Percentiles rank a stretch among this genome's conserved stretches.
These are phyloP conservation scores for Australoheros scitulus DNA, from an alignment of 2,113 vertebrate genomes.

Conservation along the genomic window DNA sequence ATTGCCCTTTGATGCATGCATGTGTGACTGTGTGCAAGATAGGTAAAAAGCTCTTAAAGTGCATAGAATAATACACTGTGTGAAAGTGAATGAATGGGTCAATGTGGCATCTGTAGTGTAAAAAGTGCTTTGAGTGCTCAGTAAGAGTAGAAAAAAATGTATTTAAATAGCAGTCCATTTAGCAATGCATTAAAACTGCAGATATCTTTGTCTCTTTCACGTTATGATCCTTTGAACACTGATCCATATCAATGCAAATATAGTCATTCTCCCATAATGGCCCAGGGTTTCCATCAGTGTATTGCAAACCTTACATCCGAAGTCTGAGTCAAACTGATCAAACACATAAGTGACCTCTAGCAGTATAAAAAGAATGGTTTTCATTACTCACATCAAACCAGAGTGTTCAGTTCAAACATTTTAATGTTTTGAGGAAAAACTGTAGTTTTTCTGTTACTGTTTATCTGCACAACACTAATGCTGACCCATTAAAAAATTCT, in stretches of 20 bases:
- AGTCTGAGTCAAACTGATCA: not conserved
- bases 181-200: not conserved
- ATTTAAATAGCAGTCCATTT: no score
- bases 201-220: not conserved
- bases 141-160: not conserved
- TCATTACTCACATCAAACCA: not conserved
- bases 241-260: not conserved
- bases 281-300: not conserved
- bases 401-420: not conserved
- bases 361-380: not conserved
- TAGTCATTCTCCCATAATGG: not conserved
- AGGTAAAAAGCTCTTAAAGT: not conserved
- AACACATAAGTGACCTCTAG: not conserved
- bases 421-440: not conserved
- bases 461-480: no score
- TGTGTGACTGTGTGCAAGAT: not conserved
- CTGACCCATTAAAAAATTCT: no score
- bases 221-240: not conserved
- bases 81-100: not conserved
- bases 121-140: conserved; percentile 1
- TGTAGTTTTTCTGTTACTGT: no score
- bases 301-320: not conserved
- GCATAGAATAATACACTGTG: not conserved
- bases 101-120: not conserved
- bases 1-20: not conserved